phyloP scores from a whole-genome alignment of 2,113 vertebrate species.

The Nerophis ophidion region DNA sequence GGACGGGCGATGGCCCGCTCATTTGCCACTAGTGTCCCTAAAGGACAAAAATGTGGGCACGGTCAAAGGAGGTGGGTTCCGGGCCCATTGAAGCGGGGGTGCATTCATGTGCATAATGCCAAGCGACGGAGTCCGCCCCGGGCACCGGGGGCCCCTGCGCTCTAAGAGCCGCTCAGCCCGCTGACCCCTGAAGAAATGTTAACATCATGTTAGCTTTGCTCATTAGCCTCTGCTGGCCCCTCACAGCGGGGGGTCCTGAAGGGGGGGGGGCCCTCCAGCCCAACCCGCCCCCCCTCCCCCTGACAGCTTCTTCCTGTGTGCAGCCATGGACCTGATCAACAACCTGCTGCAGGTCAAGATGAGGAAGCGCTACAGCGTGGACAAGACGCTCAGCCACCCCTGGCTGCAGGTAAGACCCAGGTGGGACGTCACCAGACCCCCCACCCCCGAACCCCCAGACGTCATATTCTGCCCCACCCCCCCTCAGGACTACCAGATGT shows the following conservation, averaged over 20 bases:
- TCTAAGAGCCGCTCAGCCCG: slow-evolving; percentile 51
- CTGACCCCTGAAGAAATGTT: slow-evolving; percentile 75
- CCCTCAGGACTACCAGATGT: slow-evolving; percentile 91
- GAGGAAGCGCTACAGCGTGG: slow-evolving; percentile 95
- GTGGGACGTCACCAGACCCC: background rate
- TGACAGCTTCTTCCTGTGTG: background rate
- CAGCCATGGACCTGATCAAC: slow-evolving; percentile 97
- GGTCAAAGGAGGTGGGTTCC: background rate
- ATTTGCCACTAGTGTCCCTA: too few relatives aligned
- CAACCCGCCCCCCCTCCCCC: background rate
- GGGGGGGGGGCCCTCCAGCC: slow-evolving; percentile 28
- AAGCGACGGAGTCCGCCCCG: slow-evolving; percentile 44
- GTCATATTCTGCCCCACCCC: slow-evolving; percentile 7
- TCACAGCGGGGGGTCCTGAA: slow-evolving; percentile 20
- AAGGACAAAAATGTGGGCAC: slow-evolving; percentile 7
- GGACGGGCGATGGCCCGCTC: too few relatives aligned
- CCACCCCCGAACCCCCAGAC: background rate
- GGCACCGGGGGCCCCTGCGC: slow-evolving; percentile 47
- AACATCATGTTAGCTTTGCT: slow-evolving; percentile 76
- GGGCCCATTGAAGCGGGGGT: slow-evolving; percentile 42
- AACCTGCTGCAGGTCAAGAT: slow-evolving; percentile 99
- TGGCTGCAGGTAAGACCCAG: slow-evolving; percentile 86
- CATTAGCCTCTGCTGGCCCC: slow-evolving; percentile 59
- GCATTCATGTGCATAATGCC: slow-evolving; percentile 70
- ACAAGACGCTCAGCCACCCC: slow-evolving; percentile 94